These are phyloP conservation scores for Pseudonaja textilis DNA, from an alignment of 2,113 vertebrate genomes.

Conservation along the genomic window DNA sequence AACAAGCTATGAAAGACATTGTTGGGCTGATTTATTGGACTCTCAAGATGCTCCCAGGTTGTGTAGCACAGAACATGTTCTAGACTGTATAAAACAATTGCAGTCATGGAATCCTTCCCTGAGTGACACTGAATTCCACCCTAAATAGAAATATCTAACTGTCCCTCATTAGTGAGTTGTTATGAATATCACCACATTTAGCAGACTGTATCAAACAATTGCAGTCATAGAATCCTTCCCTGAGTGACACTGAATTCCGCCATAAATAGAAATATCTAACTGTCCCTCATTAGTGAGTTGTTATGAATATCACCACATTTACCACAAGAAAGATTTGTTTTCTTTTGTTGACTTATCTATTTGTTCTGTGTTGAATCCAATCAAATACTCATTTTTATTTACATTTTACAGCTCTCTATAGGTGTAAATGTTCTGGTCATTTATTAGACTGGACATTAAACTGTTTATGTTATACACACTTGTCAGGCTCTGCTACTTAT, in stretches of 20 bases:
- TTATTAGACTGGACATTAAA: neutral
- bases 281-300: neutral
- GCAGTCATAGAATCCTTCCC: neutral
- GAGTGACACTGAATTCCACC: neutral
- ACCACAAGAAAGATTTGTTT: neutral
- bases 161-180: neutral
- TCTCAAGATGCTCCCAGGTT: neutral
- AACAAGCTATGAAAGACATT: neutral
- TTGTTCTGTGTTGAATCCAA: neutral
- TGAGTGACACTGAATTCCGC: neutral
- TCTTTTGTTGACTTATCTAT: neutral
- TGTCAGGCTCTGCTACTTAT: neutral
- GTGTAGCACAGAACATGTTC: neutral
- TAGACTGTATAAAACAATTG: neutral
- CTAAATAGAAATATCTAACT: neutral
- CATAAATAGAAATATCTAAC: neutral
- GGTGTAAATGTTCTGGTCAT: neutral
- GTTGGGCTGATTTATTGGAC: neutral
- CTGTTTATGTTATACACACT: neutral
- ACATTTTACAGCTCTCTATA: neutral
- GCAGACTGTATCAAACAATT: neutral
- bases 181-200: neutral
- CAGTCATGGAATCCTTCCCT: neutral
- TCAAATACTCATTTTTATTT: neutral
- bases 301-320: neutral